Conservation (phyloP, 2,113 vertebrate genomes). For the Sorex araneus region DNA sequence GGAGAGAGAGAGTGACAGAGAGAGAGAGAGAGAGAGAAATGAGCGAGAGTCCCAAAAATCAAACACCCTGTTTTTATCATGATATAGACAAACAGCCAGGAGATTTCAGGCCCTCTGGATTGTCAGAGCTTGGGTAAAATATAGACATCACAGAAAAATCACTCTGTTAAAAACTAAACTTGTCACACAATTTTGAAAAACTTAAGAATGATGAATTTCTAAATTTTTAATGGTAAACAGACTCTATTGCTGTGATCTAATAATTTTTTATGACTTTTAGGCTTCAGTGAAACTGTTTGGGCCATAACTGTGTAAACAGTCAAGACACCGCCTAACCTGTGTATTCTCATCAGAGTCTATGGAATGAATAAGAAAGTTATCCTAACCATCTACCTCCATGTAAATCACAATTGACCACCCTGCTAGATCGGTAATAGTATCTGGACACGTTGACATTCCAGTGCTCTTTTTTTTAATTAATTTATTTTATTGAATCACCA, state of each 20-base stretch:
- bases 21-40: too few relatives aligned
- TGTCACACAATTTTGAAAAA: not conserved
- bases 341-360: slow-evolving; percentile 89
- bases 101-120: not conserved
- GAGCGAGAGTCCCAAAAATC: not conserved
- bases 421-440: not conserved
- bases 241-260: slow-evolving; percentile 80
- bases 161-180: not conserved
- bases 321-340: slow-evolving; percentile 88
- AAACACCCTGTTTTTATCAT: not conserved
- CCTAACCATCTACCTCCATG: not conserved
- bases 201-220: not conserved
- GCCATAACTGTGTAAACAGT: slow-evolving; percentile 86
- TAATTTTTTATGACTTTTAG: slow-evolving; percentile 89
- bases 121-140: not conserved
- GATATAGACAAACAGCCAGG: not conserved
- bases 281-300: slow-evolving; percentile 87
- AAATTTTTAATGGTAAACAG: not conserved
- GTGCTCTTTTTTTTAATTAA: slow-evolving; percentile 90
- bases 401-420: not conserved
- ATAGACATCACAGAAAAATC: not conserved
- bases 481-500: too few relatives aligned
- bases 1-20: too few relatives aligned
- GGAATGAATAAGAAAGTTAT: slow-evolving; percentile 18
- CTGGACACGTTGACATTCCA: slow-evolving; percentile 82